phyloP scores from a whole-genome alignment of 2,797 vertebrate species.

The Tamandua tetradactyla region DNA sequence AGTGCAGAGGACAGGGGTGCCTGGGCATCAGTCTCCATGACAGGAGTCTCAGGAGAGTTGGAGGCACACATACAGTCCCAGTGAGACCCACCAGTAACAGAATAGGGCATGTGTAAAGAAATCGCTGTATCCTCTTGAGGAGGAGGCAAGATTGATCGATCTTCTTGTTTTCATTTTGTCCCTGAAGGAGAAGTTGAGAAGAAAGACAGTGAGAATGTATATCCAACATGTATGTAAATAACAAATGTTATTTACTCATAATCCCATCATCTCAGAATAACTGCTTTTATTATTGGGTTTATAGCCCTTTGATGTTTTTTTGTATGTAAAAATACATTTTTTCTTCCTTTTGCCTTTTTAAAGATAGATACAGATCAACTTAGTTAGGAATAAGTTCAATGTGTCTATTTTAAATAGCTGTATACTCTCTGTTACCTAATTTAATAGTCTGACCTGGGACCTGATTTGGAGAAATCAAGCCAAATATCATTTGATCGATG shows the following conservation, averaged over 20 bases:
- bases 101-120: not conserved
- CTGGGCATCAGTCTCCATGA: no score
- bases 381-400: not conserved
- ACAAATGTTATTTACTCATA: not conserved
- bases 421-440: not conserved
- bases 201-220: not conserved
- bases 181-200: not conserved
- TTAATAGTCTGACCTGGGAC: not conserved
- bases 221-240: not conserved
- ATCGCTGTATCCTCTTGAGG: not conserved
- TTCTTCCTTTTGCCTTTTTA: not conserved
- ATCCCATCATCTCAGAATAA: not conserved
- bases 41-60: not conserved
- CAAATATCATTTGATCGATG: not conserved
- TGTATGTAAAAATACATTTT: not conserved
- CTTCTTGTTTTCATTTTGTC: not conserved
- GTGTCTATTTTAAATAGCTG: not conserved
- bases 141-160: not conserved
- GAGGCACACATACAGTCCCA: not conserved
- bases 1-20: not conserved
- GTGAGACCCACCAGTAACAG: not conserved
- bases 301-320: not conserved
- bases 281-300: not conserved
- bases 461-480: not conserved
- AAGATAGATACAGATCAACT: not conserved